Evolutionary conservation across 2,113 vertebrate species (phyloP).

Genomic region (Cavia porcellus): DNA sequence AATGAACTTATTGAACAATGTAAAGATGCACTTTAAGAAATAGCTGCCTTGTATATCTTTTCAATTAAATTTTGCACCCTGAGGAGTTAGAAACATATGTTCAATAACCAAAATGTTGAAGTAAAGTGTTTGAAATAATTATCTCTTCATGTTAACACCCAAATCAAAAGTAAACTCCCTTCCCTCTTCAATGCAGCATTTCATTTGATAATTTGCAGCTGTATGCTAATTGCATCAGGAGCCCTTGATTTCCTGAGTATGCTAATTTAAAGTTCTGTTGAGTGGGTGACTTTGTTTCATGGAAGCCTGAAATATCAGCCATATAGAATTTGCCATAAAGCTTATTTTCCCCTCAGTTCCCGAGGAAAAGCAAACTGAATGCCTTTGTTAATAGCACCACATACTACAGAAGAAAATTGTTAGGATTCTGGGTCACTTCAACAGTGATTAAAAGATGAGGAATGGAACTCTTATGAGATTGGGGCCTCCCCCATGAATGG

Average conservation of each 20-base stretch:
- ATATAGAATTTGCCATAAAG: conserved; percentile 53
- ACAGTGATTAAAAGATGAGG: not conserved
- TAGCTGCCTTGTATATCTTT: conserved; percentile 52
- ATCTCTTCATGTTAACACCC: conserved; percentile 72
- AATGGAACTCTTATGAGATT: not conserved
- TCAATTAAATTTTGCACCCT: conserved; percentile 55
- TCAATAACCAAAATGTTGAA: conserved; percentile 58
- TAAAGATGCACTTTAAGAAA: conserved; percentile 35
- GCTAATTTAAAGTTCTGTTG: conserved; percentile 83
- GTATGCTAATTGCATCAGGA: conserved; percentile 87
- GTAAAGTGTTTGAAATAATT: conserved; percentile 78
- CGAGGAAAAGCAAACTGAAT: not conserved
- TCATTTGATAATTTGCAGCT: conserved; percentile 87
- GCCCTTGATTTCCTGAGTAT: conserved; percentile 84
- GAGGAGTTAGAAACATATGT: conserved; percentile 67
- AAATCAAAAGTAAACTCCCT: conserved; percentile 56
- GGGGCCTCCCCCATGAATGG: not conserved
- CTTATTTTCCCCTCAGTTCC: not conserved
- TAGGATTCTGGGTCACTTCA: not conserved
- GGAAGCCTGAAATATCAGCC: conserved; percentile 48
- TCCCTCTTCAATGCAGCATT: conserved; percentile 72
- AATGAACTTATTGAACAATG: conserved; percentile 53
- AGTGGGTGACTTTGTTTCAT: conserved; percentile 80
- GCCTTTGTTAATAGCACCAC: not conserved
- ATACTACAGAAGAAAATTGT: not conserved